Conservation (phyloP, 1,140 invertebrate species). For the Drosophila novamexicana region DNA sequence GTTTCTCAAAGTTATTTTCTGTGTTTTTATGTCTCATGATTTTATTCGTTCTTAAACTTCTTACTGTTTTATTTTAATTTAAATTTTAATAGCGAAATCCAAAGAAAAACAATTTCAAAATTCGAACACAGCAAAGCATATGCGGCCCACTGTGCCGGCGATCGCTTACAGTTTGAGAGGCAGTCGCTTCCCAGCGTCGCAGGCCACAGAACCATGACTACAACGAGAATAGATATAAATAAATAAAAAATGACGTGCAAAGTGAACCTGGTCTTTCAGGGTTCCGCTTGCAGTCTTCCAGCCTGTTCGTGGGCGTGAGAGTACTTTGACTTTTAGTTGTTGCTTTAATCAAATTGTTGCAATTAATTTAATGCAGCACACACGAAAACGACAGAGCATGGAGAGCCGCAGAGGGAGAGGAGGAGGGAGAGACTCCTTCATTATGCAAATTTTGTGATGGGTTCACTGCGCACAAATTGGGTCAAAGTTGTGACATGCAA, state of each 20-base stretch:
- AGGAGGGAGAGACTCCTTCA: conserved; percentile 20
- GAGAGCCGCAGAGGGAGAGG: not conserved
- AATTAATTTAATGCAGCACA: conserved; percentile 66
- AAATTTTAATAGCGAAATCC: too few species aligned
- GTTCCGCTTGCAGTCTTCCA: conserved; percentile 19
- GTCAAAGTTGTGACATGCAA: conserved; percentile 66
- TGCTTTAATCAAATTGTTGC: conserved; percentile 62
- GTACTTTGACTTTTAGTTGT: conserved; percentile 34
- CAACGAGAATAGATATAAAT: not conserved
- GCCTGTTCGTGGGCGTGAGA: conserved; percentile 67
- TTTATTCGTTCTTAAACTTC: too few species aligned
- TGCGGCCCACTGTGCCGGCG: conserved; percentile 9
- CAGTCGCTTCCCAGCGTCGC: conserved; percentile 27
- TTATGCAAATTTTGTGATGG: conserved; percentile 54
- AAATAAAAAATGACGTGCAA: conserved; percentile 30
- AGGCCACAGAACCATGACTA: conserved; percentile 41
- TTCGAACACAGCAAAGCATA: too few species aligned
- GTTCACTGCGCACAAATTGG: conserved; percentile 78
- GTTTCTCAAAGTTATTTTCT: too few species aligned
- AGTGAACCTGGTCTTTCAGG: conserved; percentile 23
- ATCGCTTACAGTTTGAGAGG: conserved; percentile 33
- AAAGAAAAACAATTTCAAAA: too few species aligned
- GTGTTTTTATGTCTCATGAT: too few species aligned
- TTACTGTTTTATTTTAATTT: too few species aligned
- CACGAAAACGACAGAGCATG: conserved; percentile 12